These are phyloP conservation scores for Drosophila eohydei DNA, from an alignment of 2,888 invertebrate species.

Conservation along the genomic window DNA sequence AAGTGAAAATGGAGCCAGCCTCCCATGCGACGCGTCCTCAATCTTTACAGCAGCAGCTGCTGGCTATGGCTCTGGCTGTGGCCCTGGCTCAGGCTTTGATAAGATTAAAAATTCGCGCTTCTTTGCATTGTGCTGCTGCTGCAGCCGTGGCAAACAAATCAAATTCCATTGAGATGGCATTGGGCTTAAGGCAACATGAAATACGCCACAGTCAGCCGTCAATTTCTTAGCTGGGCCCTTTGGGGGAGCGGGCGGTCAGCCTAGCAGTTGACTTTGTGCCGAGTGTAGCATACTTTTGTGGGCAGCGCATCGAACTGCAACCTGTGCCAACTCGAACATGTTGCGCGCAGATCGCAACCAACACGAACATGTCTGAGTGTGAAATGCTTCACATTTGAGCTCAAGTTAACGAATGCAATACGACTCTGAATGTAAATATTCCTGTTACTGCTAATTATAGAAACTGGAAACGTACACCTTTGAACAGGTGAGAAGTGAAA, in stretches of 20 bases:
- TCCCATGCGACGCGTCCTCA: slow-evolving; percentile 10
- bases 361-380: background rate
- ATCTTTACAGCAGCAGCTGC: slow-evolving; percentile 1
- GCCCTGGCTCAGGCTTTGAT: slow-evolving; percentile 31
- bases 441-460: background rate
- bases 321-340: slow-evolving; percentile 34
- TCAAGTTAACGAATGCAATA: background rate
- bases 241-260: background rate
- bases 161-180: slow-evolving; percentile 50
- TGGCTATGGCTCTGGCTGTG: background rate
- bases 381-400: background rate
- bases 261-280: background rate
- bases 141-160: slow-evolving; percentile 54
- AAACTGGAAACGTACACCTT: background rate
- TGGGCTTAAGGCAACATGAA: slow-evolving; percentile 49
- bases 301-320: slow-evolving; percentile 12
- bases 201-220: slow-evolving; percentile 15
- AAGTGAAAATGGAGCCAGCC: slow-evolving; percentile 59
- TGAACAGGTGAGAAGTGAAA: background rate
- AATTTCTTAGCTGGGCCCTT: slow-evolving; percentile 1
- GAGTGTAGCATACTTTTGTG: slow-evolving; percentile 32
- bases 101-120: slow-evolving; percentile 41
- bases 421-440: background rate
- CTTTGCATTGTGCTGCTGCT: slow-evolving; percentile 21
- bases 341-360: slow-evolving; percentile 15